These are phyloP conservation scores for Chamaetylas fuelleborni DNA, from an alignment of 2,113 vertebrate species.

Conservation along the genomic window DNA sequence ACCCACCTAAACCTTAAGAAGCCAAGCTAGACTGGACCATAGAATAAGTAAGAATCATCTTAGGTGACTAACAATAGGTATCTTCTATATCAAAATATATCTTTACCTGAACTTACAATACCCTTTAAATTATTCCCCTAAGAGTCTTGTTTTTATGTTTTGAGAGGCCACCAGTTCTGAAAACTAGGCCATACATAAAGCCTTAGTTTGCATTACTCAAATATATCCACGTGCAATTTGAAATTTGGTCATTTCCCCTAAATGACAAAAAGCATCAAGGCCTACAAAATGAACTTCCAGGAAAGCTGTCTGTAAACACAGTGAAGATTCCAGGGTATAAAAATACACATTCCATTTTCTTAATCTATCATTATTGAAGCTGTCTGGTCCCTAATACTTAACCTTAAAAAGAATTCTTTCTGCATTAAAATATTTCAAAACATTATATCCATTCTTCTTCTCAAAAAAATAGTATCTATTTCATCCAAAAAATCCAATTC, in stretches of 20 bases:
- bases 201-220: background rate
- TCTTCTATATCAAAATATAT: conserved; percentile 11
- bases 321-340: conserved; percentile 36
- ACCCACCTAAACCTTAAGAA: background rate
- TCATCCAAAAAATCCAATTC: background rate
- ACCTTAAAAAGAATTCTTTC: conserved; percentile 24
- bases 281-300: background rate
- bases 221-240: background rate
- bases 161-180: background rate
- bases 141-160: background rate
- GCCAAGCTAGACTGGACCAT: background rate
- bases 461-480: background rate
- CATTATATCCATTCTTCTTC: background rate
- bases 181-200: background rate
- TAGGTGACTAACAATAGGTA: background rate
- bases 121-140: background rate
- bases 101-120: background rate
- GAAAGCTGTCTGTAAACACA: conserved; percentile 18
- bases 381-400: background rate
- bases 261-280: background rate
- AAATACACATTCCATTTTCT: conserved; percentile 28
- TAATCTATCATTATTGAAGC: background rate
- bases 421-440: conserved; percentile 44
- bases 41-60: background rate
- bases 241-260: background rate